A percentile compares a stretch with the other conserved stretches of the same genome.
These are phyloP conservation scores for Oasisia sp. DNA, from an alignment of 2,888 invertebrate genomes.

Conservation along the genomic window DNA sequence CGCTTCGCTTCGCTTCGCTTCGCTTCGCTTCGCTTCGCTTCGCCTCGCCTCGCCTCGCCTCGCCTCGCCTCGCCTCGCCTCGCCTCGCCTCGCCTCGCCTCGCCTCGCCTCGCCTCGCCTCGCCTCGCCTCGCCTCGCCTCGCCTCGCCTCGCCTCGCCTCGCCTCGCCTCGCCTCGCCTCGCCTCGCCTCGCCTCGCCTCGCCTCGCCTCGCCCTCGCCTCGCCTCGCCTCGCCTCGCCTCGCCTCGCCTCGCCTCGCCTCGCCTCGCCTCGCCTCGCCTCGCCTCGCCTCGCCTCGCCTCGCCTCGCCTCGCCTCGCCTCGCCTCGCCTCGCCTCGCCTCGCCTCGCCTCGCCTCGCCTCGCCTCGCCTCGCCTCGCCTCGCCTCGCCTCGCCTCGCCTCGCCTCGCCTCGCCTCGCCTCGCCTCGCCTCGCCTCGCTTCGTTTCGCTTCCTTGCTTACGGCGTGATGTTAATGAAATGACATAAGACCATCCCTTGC, in stretches of 20 bases:
- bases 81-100: constrained; percentile 29
- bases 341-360: constrained; percentile 28
- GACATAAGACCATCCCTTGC: constrained; percentile 18
- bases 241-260: constrained; percentile 29
- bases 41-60: constrained; percentile 20
- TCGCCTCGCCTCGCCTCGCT: constrained; percentile 17
- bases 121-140: constrained; percentile 29
- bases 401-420: constrained; percentile 22
- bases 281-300: constrained; percentile 29
- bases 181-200: no score
- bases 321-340: constrained; percentile 29
- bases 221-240: constrained; percentile 29
- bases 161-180: constrained; percentile 22
- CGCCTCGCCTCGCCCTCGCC: constrained; percentile 23
- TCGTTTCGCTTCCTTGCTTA: no score
- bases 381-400: constrained; percentile 24
- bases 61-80: constrained; percentile 26
- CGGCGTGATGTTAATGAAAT: neutral
- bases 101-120: constrained; percentile 29
- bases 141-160: constrained; percentile 25
- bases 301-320: constrained; percentile 29
- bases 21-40: neutral
- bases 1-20: neutral
- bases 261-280: constrained; percentile 29
- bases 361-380: constrained; percentile 24